Base-by-base conservation (phyloP, 2,888 invertebrate genomes). In the Scelioninae gen. 2 region DNA sequence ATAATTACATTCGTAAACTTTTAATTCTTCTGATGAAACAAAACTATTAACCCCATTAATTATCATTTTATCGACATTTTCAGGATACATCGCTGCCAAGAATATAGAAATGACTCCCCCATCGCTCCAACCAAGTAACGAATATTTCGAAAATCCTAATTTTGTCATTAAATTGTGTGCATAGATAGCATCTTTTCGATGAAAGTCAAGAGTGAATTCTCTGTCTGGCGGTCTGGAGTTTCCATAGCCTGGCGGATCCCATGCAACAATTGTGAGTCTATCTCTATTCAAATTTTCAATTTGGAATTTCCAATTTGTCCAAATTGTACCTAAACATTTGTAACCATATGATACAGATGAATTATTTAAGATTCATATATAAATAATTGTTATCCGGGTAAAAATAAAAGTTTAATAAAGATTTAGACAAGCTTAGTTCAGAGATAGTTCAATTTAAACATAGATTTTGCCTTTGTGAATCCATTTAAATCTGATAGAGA, bases 161-260 rank as follows among this genome's bases (percentile, higher is more conserved):
- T 87, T 87, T 87, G 91, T 88, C 93, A 96, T 94, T 50, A 96
- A 88, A 58, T 90, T 86, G 74, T 89, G 87, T 10, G 93, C 94
- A 73, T 87, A 85, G 22, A 90, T 88, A 3, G 96, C 95, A 88
- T 96, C 96, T 74, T 89, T 89, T 63, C 91, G 89, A 78, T 91
- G 92, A 83, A 94, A 95, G 78, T 94, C 89, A 0, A 88, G 79
- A 0, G 90, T 87, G 82, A 94, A 96, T n/a, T 90, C 87, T 75
- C 93, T 89, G 18, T 90, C 87, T 0, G 95, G 95, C 0, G 95
- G 96, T 74, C 92, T 89, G 70, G 95, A 95, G 72, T 91, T 90
- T 0, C 96, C 96, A 87, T 94, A 96, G 0, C 96, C 96, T 0
- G 94, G 93, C 0, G 96, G 95, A 86, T 96, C 96, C 93, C 93